phyloP scores from a whole-genome alignment of 2,113 vertebrate genomes.

The Ictalurus punctatus region DNA sequence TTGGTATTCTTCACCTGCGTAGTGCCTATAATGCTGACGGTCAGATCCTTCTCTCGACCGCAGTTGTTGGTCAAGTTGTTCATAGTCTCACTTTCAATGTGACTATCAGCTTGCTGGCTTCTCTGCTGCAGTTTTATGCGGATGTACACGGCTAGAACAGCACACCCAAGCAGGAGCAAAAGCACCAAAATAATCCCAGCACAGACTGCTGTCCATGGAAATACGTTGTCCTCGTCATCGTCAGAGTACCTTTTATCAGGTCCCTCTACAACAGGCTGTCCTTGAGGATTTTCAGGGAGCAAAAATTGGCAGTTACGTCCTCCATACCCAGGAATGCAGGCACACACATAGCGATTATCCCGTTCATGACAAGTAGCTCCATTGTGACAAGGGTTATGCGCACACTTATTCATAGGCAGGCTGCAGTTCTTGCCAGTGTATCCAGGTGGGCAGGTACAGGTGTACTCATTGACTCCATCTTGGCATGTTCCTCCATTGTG shows the following conservation, averaged over 20 bases:
- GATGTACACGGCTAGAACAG: slow-evolving; percentile 82
- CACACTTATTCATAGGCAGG: slow-evolving; percentile 82
- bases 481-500: slow-evolving; percentile 91
- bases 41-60: slow-evolving; percentile 88
- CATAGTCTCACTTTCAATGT: slow-evolving; percentile 92
- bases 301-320: slow-evolving; percentile 96
- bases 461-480: slow-evolving; percentile 83
- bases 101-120: slow-evolving; percentile 76
- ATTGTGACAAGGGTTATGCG: slow-evolving; percentile 93
- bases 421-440: slow-evolving; percentile 95
- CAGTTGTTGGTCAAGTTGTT: slow-evolving; percentile 94
- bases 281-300: slow-evolving; percentile 78
- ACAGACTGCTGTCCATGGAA: slow-evolving; percentile 91
- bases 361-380: slow-evolving; percentile 94
- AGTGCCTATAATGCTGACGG: slow-evolving; percentile 81
- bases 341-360: slow-evolving; percentile 86
- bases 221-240: slow-evolving; percentile 65
- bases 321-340: slow-evolving; percentile 86
- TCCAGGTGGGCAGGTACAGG: slow-evolving; percentile 90
- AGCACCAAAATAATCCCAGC: slow-evolving; percentile 90
- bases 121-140: slow-evolving; percentile 85
- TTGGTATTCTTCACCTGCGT: slow-evolving; percentile 97
- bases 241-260: slow-evolving; percentile 79
- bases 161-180: slow-evolving; percentile 85
- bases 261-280: slow-evolving; percentile 75